phyloP scores from a whole-genome alignment of 2,797 vertebrate species.

The Pseudomugil tenellus region DNA sequence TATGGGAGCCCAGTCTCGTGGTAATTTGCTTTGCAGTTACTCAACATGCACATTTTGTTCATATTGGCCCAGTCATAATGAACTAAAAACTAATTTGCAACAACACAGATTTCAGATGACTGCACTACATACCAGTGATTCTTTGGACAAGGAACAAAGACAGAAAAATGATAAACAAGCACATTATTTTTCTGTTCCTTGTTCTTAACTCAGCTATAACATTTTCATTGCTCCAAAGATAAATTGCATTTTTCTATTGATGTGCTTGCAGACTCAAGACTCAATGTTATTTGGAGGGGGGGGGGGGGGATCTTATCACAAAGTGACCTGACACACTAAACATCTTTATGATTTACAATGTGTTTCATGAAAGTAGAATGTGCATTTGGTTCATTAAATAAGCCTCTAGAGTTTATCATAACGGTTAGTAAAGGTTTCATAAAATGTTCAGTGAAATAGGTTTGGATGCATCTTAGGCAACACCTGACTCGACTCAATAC shows the following conservation, averaged over 20 bases:
- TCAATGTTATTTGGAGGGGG: neutral
- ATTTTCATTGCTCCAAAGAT: neutral
- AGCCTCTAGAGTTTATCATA: too few species aligned
- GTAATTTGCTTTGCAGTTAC: neutral
- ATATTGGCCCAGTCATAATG: too few species aligned
- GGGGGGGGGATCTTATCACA: neutral
- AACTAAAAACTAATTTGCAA: too few species aligned
- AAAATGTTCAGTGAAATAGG: neutral
- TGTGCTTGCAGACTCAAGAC: neutral
- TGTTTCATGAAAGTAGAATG: neutral
- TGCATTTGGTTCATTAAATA: neutral
- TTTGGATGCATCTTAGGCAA: slow-evolving; percentile 12
- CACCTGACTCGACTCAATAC: slow-evolving; percentile 3
- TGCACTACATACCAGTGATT: neutral
- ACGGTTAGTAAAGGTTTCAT: neutral
- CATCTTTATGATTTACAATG: neutral
- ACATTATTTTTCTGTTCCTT: neutral
- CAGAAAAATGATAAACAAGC: neutral
- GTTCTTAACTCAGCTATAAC: neutral
- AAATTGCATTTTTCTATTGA: neutral
- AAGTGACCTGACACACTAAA: neutral
- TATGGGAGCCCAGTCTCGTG: neutral
- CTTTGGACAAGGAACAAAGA: neutral
- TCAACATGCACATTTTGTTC: neutral
- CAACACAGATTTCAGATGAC: neutral